These are phyloP conservation scores for Pinna nobilis DNA, from an alignment of 1,140 invertebrate species.

Conservation along the genomic window DNA sequence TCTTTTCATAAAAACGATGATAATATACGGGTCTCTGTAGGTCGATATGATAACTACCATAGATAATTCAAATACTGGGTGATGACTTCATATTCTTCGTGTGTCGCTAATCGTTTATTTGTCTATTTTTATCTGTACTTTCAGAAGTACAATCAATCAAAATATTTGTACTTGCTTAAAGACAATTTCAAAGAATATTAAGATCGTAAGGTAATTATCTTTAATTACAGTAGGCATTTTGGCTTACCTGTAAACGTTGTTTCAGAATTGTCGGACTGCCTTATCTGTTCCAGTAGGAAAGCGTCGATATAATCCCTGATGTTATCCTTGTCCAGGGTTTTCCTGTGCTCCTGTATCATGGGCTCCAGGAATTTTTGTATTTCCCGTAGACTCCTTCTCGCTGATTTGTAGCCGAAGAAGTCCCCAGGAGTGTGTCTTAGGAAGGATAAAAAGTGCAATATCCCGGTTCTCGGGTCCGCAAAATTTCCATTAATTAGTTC, in stretches of 20 bases:
- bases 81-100: too few species aligned
- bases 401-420: neutral
- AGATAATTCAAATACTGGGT: too few species aligned
- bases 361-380: neutral
- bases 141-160: too few species aligned
- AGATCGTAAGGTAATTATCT: too few species aligned
- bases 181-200: too few species aligned
- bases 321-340: neutral
- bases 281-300: conserved; percentile 14
- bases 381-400: neutral
- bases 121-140: too few species aligned
- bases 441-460: neutral
- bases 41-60: too few species aligned
- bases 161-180: too few species aligned
- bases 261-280: neutral
- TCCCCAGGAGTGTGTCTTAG: neutral
- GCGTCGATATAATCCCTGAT: conserved; percentile 19
- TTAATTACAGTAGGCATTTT: neutral
- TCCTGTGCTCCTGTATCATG: neutral
- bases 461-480: neutral
- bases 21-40: too few species aligned
- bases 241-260: conserved; percentile 9
- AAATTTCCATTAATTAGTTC: neutral
- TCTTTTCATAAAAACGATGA: too few species aligned
- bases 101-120: too few species aligned